Evolutionary conservation across 2,797 vertebrate species (phyloP).

Genomic region (Propithecus deckenii): DNA sequence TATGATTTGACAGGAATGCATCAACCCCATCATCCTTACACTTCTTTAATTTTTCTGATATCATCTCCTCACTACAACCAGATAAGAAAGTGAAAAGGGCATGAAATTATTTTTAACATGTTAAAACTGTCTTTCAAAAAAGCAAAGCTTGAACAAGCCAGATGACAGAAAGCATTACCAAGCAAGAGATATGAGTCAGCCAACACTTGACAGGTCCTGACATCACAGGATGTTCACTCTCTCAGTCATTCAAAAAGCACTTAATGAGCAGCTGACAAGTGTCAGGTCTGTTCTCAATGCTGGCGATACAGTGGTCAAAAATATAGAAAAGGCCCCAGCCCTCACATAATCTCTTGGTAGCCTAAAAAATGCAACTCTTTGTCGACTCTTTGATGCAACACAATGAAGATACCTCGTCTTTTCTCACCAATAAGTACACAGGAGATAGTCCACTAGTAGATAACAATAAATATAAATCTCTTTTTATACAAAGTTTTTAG

Average conservation of each 20-base stretch:
- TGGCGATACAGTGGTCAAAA: background rate
- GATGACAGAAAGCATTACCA: background rate
- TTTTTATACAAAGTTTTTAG: background rate
- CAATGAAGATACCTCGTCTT: background rate
- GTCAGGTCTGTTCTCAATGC: background rate
- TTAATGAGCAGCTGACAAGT: background rate
- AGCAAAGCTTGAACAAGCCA: background rate
- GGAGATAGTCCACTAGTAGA: background rate
- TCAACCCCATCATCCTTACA: background rate
- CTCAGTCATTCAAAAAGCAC: background rate
- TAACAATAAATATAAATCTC: background rate
- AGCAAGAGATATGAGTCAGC: background rate
- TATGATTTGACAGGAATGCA: background rate
- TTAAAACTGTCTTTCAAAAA: background rate
- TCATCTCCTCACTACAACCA: background rate
- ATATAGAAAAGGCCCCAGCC: background rate
- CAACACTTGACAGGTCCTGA: background rate
- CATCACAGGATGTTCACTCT: background rate
- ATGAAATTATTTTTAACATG: constrained; percentile 13
- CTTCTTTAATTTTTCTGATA: background rate
- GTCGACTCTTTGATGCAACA: background rate
- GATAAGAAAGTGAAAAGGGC: background rate
- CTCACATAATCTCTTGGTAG: background rate
- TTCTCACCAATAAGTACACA: background rate
- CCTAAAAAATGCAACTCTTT: background rate